phyloP scores from a whole-genome alignment of 1,140 invertebrate species.

The Xylocopa sonorina region DNA sequence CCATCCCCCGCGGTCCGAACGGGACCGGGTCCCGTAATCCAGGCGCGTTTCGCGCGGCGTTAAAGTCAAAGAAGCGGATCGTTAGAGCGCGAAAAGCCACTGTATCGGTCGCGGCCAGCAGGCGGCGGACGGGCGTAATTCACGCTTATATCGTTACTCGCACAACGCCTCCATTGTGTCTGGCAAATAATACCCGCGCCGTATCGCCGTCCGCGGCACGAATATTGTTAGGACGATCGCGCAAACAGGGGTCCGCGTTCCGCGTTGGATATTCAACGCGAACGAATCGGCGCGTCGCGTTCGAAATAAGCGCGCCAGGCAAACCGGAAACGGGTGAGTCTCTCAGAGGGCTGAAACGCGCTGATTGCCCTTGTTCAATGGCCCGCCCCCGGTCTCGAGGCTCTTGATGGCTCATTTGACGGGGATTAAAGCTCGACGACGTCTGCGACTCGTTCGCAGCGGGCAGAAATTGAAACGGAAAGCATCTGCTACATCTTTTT shows the following conservation, averaged over 20 bases:
- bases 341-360: too few species aligned
- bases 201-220: conserved; percentile 31
- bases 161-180: conserved; percentile 37
- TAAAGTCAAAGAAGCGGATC: conserved; percentile 29
- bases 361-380: not conserved
- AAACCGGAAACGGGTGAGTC: not conserved
- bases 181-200: conserved; percentile 36
- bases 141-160: conserved; percentile 46
- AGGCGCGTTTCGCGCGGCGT: not conserved
- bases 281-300: not conserved
- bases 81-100: conserved; percentile 33
- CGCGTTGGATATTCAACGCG: conserved; percentile 3
- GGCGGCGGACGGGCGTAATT: conserved; percentile 27
- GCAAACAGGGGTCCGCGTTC: conserved; percentile 63
- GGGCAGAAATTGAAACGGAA: not conserved
- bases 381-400: too few species aligned
- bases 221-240: conserved; percentile 36
- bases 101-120: conserved; percentile 33
- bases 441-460: not conserved
- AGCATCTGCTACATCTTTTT: too few species aligned
- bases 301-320: conserved; percentile 13
- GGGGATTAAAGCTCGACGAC: not conserved
- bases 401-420: not conserved
- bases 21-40: conserved; percentile 19
- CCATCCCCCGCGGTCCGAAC: too few species aligned